Percentiles rank a stretch among this genome's conserved stretches.
Conservation (phyloP, 2,888 invertebrate species). For the Copidosoma aretas region DNA sequence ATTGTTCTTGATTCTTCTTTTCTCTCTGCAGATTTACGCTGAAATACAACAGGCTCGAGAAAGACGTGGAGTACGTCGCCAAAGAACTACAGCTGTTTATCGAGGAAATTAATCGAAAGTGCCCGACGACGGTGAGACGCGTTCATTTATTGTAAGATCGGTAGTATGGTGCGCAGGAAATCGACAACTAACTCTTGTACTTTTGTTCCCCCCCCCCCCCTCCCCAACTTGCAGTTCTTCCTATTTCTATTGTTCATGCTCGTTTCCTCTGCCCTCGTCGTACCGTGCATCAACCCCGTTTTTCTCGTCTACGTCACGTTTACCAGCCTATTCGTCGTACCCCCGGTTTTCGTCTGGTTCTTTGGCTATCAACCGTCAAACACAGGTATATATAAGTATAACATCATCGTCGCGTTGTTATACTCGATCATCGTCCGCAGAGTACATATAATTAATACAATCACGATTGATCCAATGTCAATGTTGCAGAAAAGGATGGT, state of each 20-base stretch:
- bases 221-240: not conserved
- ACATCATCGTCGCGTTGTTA: not conserved
- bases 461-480: not conserved
- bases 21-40: slow-evolving; percentile 45
- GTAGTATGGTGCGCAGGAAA: no score
- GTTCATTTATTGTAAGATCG: no score
- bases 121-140: no score
- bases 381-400: slow-evolving; percentile 49
- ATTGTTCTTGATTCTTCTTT: not conserved
- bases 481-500: slow-evolving; percentile 57
- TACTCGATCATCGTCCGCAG: no score
- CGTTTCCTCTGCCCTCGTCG: not conserved
- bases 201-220: no score
- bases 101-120: not conserved
- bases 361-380: slow-evolving; percentile 49
- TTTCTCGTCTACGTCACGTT: slow-evolving; percentile 53
- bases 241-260: not conserved
- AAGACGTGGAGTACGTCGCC: slow-evolving; percentile 48
- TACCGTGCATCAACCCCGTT: not conserved
- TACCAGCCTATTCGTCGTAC: slow-evolving; percentile 55
- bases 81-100: not conserved
- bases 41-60: slow-evolving; percentile 51
- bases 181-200: no score
- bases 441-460: not conserved
- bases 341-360: slow-evolving; percentile 51